Conservation (phyloP, 2,888 invertebrate species). For the Drosophila algonquin region DNA sequence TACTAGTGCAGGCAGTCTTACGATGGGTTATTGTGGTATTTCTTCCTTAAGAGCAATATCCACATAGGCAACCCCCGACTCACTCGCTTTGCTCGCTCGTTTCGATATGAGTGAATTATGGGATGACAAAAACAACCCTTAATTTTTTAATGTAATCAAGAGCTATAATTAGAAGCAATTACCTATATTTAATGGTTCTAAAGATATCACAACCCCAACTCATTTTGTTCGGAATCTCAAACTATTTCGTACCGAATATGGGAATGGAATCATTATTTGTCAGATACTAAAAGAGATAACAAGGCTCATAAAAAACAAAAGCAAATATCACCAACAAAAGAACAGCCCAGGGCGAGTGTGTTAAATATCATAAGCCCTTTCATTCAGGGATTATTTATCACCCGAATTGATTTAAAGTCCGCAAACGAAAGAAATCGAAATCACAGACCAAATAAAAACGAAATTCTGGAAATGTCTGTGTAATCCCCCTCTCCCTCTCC, state of each 20-base stretch:
- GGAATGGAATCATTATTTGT: neutral
- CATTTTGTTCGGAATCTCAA: neutral
- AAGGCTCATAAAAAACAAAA: constrained; percentile 49
- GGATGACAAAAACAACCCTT: too few relatives aligned
- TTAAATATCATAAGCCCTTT: constrained; percentile 6
- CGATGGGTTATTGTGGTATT: too few relatives aligned
- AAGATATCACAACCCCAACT: neutral
- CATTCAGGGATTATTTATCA: constrained; percentile 56
- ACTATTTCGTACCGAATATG: neutral
- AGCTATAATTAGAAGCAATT: neutral
- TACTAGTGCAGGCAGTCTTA: too few relatives aligned
- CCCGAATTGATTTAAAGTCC: constrained; percentile 62
- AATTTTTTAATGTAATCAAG: neutral
- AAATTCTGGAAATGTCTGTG: constrained; percentile 52
- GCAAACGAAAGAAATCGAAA: constrained; percentile 56
- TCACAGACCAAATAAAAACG: constrained; percentile 57
- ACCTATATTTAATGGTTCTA: neutral
- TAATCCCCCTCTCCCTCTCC: constrained; percentile 25
- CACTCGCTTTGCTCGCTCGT: too few relatives aligned
- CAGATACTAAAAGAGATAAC: constrained; percentile 36
- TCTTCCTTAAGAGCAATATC: neutral
- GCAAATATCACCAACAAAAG: constrained; percentile 40
- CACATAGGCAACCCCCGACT: too few relatives aligned
- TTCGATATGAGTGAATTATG: too few relatives aligned
- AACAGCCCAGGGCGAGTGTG: constrained; percentile 21